Evolutionary conservation across 2,797 vertebrate genomes (phyloP), one percentile per base, ranked within the genome.

Genomic region (Hirundo rustica): DNA sequence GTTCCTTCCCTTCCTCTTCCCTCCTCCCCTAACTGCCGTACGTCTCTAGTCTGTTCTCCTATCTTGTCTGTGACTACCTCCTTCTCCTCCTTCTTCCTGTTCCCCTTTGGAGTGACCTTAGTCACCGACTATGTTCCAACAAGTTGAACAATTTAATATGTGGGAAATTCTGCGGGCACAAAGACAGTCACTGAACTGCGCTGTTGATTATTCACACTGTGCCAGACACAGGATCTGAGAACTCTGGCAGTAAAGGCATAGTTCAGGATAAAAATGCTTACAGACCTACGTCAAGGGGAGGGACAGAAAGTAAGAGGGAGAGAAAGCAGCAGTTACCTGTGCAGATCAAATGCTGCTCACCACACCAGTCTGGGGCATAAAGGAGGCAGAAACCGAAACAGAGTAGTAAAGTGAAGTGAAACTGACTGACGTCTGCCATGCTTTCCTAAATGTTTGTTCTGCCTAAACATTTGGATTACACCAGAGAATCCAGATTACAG

Each of bases 81-180:
- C 65, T 86, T 79, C 86, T 80, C 61, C 68, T 89, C 74, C 65
- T 86, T 74, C 77, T 77, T 86, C 88, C 66, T 38, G 2, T 73
- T 96, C 89, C 73, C 74, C 88, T 94, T 93, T 26, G 2, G 55
- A 80, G 58, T 81, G 93, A 96, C 95, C 81, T 93, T 62, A 94
- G 83, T 86, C 87, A 77, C 77, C 1, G 1, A 84, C 68, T 79
- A 25, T 87, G 89, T 74, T 93, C 60, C 53, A 88, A 65, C 55
- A 91, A 93, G 89, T 73, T 77, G 72, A 95, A 95, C 91, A 93
- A 85, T 93, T 96, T 95, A 90, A 72, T 57, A 84, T 15, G 88
- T 92, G 91, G 81, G 85, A 97, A 96, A 95, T 77, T 94, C 83
- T 80, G 88, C 44, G 19, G 86, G 86, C 92, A 94, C 62, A 60